Evolutionary conservation across 2,113 vertebrate genomes (phyloP), one percentile per base, ranked within the genome.

Genomic region (Vidua chalybeata): DNA sequence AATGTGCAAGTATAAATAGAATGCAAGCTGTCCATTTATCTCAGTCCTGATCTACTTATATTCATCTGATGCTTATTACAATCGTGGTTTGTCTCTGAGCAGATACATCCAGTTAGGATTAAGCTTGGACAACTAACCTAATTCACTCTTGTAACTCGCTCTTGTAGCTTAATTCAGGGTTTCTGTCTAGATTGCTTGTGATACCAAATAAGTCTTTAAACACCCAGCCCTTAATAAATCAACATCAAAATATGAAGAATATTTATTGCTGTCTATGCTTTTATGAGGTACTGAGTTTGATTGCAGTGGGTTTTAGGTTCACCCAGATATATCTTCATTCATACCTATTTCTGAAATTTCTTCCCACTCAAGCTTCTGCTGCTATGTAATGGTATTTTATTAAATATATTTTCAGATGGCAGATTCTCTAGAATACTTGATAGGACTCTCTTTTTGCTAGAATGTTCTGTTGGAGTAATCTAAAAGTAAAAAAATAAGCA

Each of bases 1-100:
- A 83, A 91, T 89, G 43, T 96, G 61, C 41, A 64, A 93, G 69
- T 89, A 95, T 95, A 97, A 96, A 96, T 95, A 95, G 93, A 96
- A 94, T 56, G 51, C 85, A 97, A 93, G 73, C 87, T 94, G 93
- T 93, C 82, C 61, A 46, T 92, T 96, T 94, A 81, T 90, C 94
- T 93, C 82, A 84, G 87, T 77, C 56, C 79, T 93, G 79, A 94
- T 95, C 83, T 83, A 52, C 93, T 95, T 94, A 92, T 71, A 93
- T 75, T 93, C 85, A 93, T 88, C 75, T 88, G 73, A 74, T 93
- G 88, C 92, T 94, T 93, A 81, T 93, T 96, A 95, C 92, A 78
- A 9, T 93, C 9, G 0, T 74, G 85, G 63, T 61, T 91, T 88
- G 68, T 86, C 76, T 93, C 83, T 86, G 61, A 93, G 68, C 85